A percentile compares a stretch with the other conserved stretches of the same genome.
phyloP scores from a whole-genome alignment of 2,888 invertebrate species.

The Hesperia comma region DNA sequence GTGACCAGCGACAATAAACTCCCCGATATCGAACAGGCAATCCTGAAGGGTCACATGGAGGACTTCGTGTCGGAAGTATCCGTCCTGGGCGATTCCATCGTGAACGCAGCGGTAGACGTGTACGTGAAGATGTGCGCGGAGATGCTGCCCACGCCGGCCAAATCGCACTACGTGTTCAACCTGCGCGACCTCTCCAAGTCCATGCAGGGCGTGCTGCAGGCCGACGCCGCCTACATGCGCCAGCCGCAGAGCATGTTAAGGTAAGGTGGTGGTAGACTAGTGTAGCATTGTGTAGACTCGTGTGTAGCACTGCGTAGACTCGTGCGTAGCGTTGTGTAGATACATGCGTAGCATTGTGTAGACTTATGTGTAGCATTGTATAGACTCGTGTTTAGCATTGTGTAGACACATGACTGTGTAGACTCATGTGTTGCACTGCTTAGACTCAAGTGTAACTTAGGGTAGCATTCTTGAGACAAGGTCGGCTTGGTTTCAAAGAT shows the following conservation, averaged over 20 bases:
- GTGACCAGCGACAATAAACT: too few relatives aligned
- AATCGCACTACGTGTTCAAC: constrained; percentile 97
- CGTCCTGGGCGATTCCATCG: constrained; percentile 87
- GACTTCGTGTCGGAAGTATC: constrained; percentile 90
- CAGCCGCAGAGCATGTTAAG: constrained; percentile 87
- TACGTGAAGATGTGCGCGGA: constrained; percentile 91
- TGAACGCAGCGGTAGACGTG: constrained; percentile 92
- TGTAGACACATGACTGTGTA: too few relatives aligned
- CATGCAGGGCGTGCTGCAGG: constrained; percentile 94
- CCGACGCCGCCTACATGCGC: constrained; percentile 88
- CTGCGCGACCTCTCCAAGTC: constrained; percentile 95
- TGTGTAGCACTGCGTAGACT: too few relatives aligned
- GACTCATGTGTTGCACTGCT: too few relatives aligned
- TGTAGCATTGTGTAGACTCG: too few relatives aligned
- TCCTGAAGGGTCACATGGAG: constrained; percentile 89
- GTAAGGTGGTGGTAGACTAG: constrained; percentile 55
- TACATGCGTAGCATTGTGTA: too few relatives aligned
- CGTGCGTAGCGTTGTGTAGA: too few relatives aligned
- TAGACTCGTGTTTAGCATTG: too few relatives aligned
- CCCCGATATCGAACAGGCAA: constrained; percentile 71
- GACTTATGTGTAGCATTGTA: too few relatives aligned
- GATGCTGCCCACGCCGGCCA: constrained; percentile 94
- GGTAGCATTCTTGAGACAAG: too few relatives aligned
- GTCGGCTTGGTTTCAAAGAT: too few relatives aligned
- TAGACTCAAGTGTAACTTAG: too few relatives aligned